Evolutionary conservation across 2,888 invertebrate genomes (phyloP).

Genomic region (Eupeodes latifasciatus): DNA sequence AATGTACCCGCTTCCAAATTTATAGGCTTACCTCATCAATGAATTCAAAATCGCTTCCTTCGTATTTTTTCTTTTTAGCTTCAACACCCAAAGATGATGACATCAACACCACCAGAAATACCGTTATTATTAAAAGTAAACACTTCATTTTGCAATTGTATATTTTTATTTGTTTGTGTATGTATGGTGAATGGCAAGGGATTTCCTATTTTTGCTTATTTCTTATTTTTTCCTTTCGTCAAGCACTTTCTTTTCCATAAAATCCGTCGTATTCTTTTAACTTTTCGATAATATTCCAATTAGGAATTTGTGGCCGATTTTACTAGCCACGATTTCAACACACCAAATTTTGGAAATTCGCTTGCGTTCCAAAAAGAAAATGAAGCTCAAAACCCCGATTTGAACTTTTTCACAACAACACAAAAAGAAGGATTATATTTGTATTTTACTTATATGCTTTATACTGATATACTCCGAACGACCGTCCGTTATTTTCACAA

Average conservation of each 20-base stretch:
- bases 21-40: slow-evolving; percentile 89
- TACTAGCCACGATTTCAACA: not conserved
- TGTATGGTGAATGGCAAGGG: slow-evolving; percentile 44
- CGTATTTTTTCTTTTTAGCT: slow-evolving; percentile 89
- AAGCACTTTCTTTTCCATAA: slow-evolving; percentile 1
- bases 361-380: slow-evolving; percentile 22
- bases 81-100: slow-evolving; percentile 81
- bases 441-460: slow-evolving; percentile 23
- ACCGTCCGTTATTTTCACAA: slow-evolving; percentile 55
- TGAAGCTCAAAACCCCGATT: not conserved
- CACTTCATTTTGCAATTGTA: slow-evolving; percentile 80
- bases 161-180: slow-evolving; percentile 46
- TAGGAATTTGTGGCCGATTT: slow-evolving; percentile 10
- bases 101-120: slow-evolving; percentile 82
- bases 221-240: slow-evolving; percentile 8
- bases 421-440: slow-evolving; percentile 13
- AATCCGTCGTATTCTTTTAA: slow-evolving; percentile 26
- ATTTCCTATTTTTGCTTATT: slow-evolving; percentile 34
- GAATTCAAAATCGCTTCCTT: slow-evolving; percentile 90
- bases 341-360: not conserved
- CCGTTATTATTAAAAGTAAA: slow-evolving; percentile 82
- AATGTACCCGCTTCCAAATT: not conserved
- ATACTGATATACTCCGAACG: slow-evolving; percentile 23
- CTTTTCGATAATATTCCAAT: not conserved
- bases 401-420: not conserved